phyloP scores from a whole-genome alignment of 64 coral and sea anemone genomes.

The Dendronephthya gigantea region DNA sequence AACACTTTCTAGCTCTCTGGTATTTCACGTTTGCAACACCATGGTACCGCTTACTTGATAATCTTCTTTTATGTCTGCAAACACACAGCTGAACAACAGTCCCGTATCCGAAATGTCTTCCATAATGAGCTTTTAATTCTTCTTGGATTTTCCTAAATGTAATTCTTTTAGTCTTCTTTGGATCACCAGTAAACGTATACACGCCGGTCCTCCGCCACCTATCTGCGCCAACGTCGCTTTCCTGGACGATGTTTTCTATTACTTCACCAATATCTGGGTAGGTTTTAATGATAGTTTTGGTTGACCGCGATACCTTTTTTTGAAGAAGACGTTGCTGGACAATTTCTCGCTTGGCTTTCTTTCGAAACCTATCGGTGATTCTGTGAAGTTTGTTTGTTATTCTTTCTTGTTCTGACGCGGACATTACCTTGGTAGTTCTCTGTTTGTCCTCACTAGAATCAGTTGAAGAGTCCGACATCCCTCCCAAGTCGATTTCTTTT shows the following conservation, averaged over 20 bases:
- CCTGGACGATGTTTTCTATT: slow-evolving; percentile 9
- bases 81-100: slow-evolving; percentile 13
- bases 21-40: background rate
- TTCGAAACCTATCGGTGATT: background rate
- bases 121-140: background rate
- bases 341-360: background rate
- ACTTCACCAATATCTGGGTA: slow-evolving; percentile 1
- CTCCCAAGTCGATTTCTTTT: background rate
- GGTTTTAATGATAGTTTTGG: background rate
- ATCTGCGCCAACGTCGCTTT: slow-evolving; percentile 10
- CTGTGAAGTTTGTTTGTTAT: background rate
- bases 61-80: background rate
- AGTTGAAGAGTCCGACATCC: background rate
- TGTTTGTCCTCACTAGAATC: background rate
- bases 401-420: background rate
- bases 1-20: slow-evolving; percentile 5
- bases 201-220: background rate
- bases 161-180: background rate
- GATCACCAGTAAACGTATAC: slow-evolving; percentile 12
- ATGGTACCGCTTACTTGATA: background rate
- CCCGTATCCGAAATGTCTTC: background rate
- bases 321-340: background rate
- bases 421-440: background rate
- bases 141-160: background rate
- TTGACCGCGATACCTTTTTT: background rate